phyloP scores from a whole-genome alignment of 2,888 invertebrate species.

The Ctena decussata region DNA sequence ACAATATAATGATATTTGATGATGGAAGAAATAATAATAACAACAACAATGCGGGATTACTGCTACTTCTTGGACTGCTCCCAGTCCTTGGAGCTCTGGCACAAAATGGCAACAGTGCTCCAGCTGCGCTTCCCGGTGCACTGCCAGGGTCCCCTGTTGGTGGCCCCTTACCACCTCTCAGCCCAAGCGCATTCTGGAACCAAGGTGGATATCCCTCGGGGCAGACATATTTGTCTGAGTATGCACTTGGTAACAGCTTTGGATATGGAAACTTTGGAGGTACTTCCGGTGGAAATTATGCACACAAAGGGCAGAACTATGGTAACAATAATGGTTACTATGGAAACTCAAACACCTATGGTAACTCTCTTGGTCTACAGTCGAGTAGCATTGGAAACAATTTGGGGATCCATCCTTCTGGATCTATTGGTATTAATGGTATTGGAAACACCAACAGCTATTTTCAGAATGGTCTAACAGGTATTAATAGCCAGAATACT shows the following conservation, averaged over 20 bases:
- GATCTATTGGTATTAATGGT: neutral
- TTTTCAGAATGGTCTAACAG: no score
- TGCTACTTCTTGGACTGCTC: slow-evolving; percentile 45
- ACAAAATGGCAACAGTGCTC: slow-evolving; percentile 12
- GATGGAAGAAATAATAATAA: neutral
- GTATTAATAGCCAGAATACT: neutral
- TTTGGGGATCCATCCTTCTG: neutral
- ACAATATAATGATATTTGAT: neutral
- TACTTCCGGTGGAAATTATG: neutral
- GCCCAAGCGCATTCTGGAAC: neutral
- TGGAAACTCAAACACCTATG: neutral
- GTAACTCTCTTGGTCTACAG: neutral
- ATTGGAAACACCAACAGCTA: neutral
- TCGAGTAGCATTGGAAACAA: neutral
- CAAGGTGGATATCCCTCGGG: neutral
- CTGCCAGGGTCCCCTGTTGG: neutral
- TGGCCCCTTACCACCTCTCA: neutral
- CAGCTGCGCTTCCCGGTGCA: neutral
- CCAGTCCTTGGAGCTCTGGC: slow-evolving; percentile 52
- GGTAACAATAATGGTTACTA: neutral
- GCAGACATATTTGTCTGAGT: slow-evolving; percentile 24
- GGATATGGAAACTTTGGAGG: slow-evolving; percentile 55
- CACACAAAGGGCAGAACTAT: neutral
- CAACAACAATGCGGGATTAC: slow-evolving; percentile 38
- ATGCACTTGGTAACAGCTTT: slow-evolving; percentile 23